Evolutionary conservation across 1,140 invertebrate species (phyloP).

Genomic region (Bradynema listronoti): DNA sequence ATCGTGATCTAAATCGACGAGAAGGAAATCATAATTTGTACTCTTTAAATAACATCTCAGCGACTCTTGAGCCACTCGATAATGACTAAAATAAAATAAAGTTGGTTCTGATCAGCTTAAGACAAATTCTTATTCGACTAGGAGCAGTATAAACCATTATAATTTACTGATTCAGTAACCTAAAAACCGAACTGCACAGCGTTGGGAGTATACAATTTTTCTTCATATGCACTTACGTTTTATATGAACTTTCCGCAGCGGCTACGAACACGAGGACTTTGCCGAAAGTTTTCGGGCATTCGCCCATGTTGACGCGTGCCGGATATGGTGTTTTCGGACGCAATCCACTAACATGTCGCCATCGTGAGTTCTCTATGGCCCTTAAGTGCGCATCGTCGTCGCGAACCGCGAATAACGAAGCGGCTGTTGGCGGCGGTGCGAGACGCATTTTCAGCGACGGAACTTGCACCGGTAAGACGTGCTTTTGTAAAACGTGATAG

Average conservation of each 20-base stretch:
- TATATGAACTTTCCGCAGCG: constrained; percentile 35
- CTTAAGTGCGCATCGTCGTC: no score
- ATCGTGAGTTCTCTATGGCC: no score
- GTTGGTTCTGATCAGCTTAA: neutral
- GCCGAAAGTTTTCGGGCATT: constrained; percentile 35
- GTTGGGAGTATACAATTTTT: constrained; percentile 14
- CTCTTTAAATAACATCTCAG: constrained; percentile 51
- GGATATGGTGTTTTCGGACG: no score
- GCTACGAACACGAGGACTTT: constrained; percentile 42
- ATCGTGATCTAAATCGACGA: constrained; percentile 52
- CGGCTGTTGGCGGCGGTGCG: no score
- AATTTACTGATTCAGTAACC: neutral
- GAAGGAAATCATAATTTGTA: constrained; percentile 43
- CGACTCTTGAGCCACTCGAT: constrained; percentile 50
- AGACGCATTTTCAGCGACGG: no score
- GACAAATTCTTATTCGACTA: constrained; percentile 11
- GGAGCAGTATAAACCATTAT: no score
- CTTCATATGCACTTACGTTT: constrained; percentile 34
- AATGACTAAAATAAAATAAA: constrained; percentile 40
- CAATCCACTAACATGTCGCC: no score
- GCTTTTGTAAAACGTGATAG: no score
- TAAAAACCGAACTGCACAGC: neutral
- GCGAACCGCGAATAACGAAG: no score
- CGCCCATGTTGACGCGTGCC: constrained; percentile 36
- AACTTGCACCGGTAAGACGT: no score